A percentile compares a stretch with the other conserved stretches of the same genome.
These are phyloP conservation scores for Echinarachnius parma DNA, from an alignment of 53 echinoderm and acorn worm genomes.

Conservation along the genomic window DNA sequence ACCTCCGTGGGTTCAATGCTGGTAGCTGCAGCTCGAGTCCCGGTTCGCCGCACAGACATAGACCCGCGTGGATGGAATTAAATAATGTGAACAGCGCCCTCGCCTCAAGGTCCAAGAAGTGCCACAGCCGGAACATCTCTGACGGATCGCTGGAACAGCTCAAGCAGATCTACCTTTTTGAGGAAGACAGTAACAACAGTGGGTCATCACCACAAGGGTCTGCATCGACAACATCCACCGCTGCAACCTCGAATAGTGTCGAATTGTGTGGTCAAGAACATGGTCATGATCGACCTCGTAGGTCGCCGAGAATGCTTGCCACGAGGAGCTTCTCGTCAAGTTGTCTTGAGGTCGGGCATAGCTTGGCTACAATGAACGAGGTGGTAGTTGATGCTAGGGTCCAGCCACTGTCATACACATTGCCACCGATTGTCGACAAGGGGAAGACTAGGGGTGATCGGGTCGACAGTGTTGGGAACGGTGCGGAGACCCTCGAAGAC, in stretches of 20 bases:
- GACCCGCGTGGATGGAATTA: conserved; percentile 24
- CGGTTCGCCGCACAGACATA: not conserved
- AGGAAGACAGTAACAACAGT: conserved; percentile 19
- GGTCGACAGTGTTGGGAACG: too few relatives aligned
- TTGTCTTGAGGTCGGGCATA: conserved; percentile 8
- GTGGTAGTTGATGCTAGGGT: too few relatives aligned
- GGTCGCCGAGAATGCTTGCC: not conserved
- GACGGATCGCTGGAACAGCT: conserved; percentile 17
- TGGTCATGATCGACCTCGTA: too few relatives aligned
- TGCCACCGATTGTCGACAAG: too few relatives aligned
- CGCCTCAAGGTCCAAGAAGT: not conserved
- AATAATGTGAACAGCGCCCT: too few relatives aligned
- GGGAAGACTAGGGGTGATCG: too few relatives aligned
- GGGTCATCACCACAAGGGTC: not conserved
- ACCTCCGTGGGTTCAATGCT: too few relatives aligned
- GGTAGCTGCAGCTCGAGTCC: not conserved
- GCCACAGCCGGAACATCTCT: conserved; percentile 25
- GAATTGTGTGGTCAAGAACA: too few relatives aligned
- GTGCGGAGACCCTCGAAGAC: too few relatives aligned
- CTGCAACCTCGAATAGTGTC: too few relatives aligned
- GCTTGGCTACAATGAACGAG: not conserved
- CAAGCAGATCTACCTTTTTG: not conserved
- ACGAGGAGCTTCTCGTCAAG: conserved; percentile 16
- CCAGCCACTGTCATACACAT: too few relatives aligned
- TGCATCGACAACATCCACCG: not conserved